These are phyloP conservation scores for Pangasius macronema DNA, from an alignment of 2,797 vertebrate species.

Conservation along the genomic window DNA sequence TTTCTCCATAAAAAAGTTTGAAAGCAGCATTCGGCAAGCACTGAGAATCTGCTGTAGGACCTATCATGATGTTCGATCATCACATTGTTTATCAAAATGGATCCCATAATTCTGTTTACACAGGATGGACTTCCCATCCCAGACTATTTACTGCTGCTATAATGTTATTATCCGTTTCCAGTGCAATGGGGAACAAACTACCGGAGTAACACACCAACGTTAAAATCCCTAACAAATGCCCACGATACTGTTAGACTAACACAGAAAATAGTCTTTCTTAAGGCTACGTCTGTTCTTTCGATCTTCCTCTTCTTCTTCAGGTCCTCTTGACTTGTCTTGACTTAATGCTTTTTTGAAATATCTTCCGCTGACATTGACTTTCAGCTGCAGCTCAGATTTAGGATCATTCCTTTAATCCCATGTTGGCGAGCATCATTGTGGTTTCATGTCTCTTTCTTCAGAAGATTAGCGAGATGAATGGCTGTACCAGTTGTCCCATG, in stretches of 20 bases:
- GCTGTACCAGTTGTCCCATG: constrained; percentile 29
- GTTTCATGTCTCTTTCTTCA: constrained; percentile 10
- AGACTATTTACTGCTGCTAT: background rate
- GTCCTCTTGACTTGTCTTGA: background rate
- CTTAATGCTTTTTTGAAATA: background rate
- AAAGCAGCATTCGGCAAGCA: too few species aligned
- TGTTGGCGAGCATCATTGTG: background rate
- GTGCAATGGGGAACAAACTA: background rate
- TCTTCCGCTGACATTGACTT: background rate
- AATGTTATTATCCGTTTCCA: background rate
- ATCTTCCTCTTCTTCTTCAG: background rate
- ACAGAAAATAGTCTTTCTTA: background rate
- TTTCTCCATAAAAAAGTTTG: too few species aligned
- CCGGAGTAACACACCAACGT: background rate
- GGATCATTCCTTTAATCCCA: constrained; percentile 1
- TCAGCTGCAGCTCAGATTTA: constrained; percentile 22
- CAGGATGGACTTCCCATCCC: background rate
- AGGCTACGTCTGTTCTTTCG: constrained; percentile 2
- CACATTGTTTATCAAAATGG: too few species aligned
- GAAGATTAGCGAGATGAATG: constrained; percentile 28
- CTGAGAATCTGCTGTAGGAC: too few species aligned
- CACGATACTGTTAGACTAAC: too few species aligned
- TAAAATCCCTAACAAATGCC: background rate
- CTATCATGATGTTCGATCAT: too few species aligned
- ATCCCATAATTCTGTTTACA: too few species aligned